Conservation (phyloP, 2,797 vertebrate species). For the Morelia viridis region DNA sequence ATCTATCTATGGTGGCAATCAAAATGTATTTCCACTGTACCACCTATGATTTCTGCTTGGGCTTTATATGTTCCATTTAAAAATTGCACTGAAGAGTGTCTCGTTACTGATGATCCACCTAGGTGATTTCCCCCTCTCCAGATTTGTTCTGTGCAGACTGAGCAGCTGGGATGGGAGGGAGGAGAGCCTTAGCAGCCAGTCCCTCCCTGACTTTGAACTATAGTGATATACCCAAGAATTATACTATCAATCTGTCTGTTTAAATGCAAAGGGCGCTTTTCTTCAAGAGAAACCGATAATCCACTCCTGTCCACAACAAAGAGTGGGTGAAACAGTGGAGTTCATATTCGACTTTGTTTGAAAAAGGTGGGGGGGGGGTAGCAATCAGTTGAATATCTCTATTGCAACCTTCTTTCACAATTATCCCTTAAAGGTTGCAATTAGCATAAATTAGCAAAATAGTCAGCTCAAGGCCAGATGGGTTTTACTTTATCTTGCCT, state of each 20-base stretch:
- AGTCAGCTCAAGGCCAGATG: not conserved
- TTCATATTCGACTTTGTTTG: not conserved
- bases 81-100: not conserved
- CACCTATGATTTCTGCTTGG: not conserved
- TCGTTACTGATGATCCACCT: not conserved
- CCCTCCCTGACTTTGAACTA: not conserved
- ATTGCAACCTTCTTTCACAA: not conserved
- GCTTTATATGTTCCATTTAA: not conserved
- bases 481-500: not conserved
- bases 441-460: constrained; percentile 15
- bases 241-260: not conserved
- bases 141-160: not conserved
- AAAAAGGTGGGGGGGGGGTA: not conserved
- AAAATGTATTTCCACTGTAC: not conserved
- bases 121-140: not conserved
- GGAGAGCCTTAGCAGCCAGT: not conserved
- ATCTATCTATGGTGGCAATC: not conserved
- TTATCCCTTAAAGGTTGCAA: constrained; percentile 4
- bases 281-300: not conserved
- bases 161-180: not conserved
- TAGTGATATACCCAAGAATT: not conserved
- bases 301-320: not conserved
- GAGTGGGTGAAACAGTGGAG: not conserved
- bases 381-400: not conserved
- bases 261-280: not conserved